Conservation (phyloP, 2,888 invertebrate species). For the Cryptocephalus moraei region DNA sequence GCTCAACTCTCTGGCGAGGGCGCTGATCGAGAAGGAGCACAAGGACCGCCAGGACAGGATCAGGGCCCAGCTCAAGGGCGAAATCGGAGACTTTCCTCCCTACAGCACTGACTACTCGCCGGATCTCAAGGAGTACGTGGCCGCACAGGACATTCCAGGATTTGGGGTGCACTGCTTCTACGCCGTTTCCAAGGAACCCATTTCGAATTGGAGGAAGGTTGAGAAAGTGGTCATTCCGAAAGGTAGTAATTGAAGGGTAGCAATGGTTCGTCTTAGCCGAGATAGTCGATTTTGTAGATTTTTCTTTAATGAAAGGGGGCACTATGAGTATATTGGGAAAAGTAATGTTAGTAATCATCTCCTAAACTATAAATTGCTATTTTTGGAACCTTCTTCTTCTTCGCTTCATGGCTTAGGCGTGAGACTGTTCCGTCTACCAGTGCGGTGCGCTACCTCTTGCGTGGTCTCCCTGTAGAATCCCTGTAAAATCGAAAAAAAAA, state of each 20-base stretch:
- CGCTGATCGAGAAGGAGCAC: constrained; percentile 28
- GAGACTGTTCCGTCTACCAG: too few species aligned
- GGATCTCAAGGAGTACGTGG: constrained; percentile 38
- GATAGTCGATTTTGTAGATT: too few species aligned
- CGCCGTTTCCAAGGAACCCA: constrained; percentile 38
- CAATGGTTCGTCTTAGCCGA: too few species aligned
- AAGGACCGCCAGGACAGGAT: constrained; percentile 17
- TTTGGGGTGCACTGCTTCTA: constrained; percentile 44
- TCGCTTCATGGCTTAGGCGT: too few species aligned
- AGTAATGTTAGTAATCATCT: too few species aligned
- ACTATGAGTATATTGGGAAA: too few species aligned
- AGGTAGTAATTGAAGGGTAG: constrained; percentile 14
- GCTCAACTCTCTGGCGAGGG: constrained; percentile 29
- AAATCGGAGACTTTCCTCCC: constrained; percentile 27
- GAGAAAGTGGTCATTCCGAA: constrained; percentile 32
- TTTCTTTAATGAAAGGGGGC: too few species aligned
- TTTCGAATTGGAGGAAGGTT: constrained; percentile 35
- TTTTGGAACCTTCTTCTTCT: too few species aligned
- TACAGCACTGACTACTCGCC: constrained; percentile 33
- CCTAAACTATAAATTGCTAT: too few species aligned
- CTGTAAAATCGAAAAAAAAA: too few species aligned
- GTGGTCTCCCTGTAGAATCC: too few species aligned
- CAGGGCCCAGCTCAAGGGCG: constrained; percentile 19
- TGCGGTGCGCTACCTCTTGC: too few species aligned
- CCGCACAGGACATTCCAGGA: constrained; percentile 40